Percentiles rank a stretch among this genome's conserved stretches.
phyloP scores from a whole-genome alignment of 2,888 invertebrate species.

The Drosophila heteroneura region DNA sequence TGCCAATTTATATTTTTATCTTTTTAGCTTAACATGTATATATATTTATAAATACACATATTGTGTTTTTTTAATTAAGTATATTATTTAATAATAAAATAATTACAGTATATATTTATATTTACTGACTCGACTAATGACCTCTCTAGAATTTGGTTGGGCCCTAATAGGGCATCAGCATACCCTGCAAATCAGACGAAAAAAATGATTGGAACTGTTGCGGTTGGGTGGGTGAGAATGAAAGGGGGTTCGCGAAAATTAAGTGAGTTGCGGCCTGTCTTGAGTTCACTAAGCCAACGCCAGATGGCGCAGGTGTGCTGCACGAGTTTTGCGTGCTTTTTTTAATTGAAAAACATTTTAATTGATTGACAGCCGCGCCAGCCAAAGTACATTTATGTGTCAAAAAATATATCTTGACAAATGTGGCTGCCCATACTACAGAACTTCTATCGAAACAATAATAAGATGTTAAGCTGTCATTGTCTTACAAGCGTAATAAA shows the following conservation, averaged over 20 bases:
- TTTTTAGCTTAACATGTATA: background rate
- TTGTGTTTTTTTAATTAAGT: background rate
- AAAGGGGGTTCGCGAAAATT: constrained; percentile 13
- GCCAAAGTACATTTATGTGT: constrained; percentile 5
- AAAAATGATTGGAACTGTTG: constrained; percentile 27
- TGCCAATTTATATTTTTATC: background rate
- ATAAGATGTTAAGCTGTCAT: constrained; percentile 1
- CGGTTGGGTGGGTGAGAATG: background rate
- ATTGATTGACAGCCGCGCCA: constrained; percentile 45
- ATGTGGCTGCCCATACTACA: constrained; percentile 1
- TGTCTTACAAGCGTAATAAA: background rate
- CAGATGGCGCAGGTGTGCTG: constrained; percentile 33
- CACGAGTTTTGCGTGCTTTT: constrained; percentile 6
- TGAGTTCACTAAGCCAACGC: constrained; percentile 6
- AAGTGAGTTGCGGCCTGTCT: constrained; percentile 10
- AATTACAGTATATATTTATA: background rate
- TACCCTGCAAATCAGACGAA: background rate
- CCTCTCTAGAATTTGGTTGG: background rate
- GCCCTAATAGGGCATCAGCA: background rate
- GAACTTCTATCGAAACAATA: constrained; percentile 22
- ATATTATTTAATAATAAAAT: background rate
- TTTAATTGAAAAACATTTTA: constrained; percentile 46
- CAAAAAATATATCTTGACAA: constrained; percentile 26
- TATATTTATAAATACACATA: background rate
- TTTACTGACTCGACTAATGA: background rate